Evolutionary conservation across 1,140 invertebrate species (phyloP).

Genomic region (Doryteuthis pealeii): DNA sequence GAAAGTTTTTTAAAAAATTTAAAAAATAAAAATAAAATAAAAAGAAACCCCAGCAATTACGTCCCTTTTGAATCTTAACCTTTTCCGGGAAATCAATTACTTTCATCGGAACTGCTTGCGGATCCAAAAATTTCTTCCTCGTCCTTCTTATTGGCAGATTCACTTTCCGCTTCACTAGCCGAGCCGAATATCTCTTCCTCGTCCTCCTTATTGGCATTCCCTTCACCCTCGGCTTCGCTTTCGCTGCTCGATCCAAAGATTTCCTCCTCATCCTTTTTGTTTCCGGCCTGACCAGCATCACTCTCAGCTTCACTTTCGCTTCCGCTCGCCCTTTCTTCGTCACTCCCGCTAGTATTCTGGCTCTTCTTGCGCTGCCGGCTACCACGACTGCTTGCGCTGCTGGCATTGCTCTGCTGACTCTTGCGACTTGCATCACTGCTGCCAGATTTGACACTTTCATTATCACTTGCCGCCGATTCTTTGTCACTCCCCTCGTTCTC

Average conservation of each 20-base stretch:
- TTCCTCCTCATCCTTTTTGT: conserved; percentile 53
- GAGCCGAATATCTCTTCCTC: conserved; percentile 61
- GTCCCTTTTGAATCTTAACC: too few species aligned
- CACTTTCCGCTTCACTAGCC: conserved; percentile 39
- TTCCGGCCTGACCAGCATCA: conserved; percentile 31
- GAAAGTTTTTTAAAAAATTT: neutral
- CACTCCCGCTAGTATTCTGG: conserved; percentile 30
- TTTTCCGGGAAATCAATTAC: conserved; percentile 18
- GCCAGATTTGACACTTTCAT: conserved; percentile 25
- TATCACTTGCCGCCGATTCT: conserved; percentile 36
- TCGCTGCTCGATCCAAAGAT: conserved; percentile 59
- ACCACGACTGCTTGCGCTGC: conserved; percentile 16
- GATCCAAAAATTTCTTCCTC: conserved; percentile 61
- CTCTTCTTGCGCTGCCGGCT: conserved; percentile 17
- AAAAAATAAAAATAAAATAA: neutral
- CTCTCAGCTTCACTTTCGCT: conserved; percentile 40
- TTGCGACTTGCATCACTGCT: conserved; percentile 31
- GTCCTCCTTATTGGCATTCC: conserved; percentile 53
- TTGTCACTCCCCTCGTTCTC: conserved; percentile 28
- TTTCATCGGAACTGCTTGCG: conserved; percentile 49
- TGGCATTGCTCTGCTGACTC: conserved; percentile 24
- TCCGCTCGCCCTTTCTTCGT: conserved; percentile 27
- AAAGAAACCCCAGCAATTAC: neutral
- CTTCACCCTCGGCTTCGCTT: conserved; percentile 24
- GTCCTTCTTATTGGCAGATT: conserved; percentile 47